phyloP scores from a whole-genome alignment of 92 coral and sea anemone genomes.

The Heteractis magnifica region DNA sequence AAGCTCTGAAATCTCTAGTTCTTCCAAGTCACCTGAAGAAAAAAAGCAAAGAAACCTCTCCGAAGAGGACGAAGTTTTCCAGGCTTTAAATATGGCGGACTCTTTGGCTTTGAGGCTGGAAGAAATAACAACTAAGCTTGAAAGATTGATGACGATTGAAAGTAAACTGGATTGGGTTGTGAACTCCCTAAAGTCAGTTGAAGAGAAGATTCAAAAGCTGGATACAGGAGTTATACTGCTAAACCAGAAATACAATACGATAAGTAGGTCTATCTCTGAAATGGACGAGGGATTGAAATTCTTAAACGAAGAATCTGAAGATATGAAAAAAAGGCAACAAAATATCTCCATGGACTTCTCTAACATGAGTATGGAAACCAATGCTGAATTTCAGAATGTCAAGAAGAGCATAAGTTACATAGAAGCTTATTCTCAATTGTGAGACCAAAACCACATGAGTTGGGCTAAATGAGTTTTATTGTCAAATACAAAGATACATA shows the following conservation, averaged over 20 bases:
- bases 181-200: neutral
- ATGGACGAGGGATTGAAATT: neutral
- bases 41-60: slow-evolving; percentile 4
- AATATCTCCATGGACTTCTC: neutral
- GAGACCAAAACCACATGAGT: no score
- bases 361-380: neutral
- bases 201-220: neutral
- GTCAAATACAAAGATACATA: no score
- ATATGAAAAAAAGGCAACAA: neutral
- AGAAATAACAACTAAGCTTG: neutral
- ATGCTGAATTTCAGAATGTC: neutral
- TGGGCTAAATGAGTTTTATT: no score
- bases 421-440: no score
- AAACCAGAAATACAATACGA: neutral
- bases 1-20: no score
- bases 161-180: neutral
- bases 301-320: neutral
- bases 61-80: neutral
- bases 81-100: slow-evolving; percentile 2
- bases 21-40: no score
- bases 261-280: neutral
- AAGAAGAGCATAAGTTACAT: no score
- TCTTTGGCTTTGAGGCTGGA: neutral
- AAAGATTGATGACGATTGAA: neutral
- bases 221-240: neutral